Base-by-base conservation (phyloP, 2,113 vertebrate species). In the Mesembrinibis cayennensis region DNA sequence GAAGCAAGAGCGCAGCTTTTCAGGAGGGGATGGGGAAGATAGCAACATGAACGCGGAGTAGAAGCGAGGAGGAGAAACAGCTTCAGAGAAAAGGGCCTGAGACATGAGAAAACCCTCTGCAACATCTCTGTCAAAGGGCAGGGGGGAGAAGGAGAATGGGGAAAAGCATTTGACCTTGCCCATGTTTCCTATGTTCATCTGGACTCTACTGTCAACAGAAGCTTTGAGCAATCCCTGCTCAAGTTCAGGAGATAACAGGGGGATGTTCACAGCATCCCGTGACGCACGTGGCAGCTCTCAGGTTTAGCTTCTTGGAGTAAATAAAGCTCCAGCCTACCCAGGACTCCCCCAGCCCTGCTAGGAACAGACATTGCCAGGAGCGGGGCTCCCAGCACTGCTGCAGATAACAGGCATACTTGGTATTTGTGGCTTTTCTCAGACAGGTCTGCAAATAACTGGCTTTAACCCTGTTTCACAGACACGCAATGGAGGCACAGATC, bases 1-100 rank as follows among this genome's bases (percentile, higher is more conserved):
- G 74, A 93, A 89, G 87, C 70, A 95, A 87, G 63, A 91, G 42
- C 47, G 3, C 27, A 83, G 81, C 13, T 93, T 95, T 95, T 82
- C 2, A 16, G 81, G 83, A 74, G 30, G 29, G 30, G 20, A 83
- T 62, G 49, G n/a, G 62, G 49, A 87, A 82, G 27, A 87, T 0
- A 74, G 84, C 61, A 79, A 90, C 55, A 50, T 66, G 87, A 95
- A 91, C 0, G 1, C 1, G 0, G 32, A 86, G 55, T 13, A 63
- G 52, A 93, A 30, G 36, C 0, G 11, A 93, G 58, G 45, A 89
- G 20, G 52, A 90, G 62, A 87, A 89, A 72, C 17, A 84, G 36
- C 36, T 80, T 89, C 40, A 88, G 71, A 80, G 83, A 72, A 80
- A 88, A 87, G 70, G 52, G 95, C 47, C 82, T 79, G 78, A 95